phyloP scores from a whole-genome alignment of 2,888 invertebrate genomes.

The Heteropelma amictum region DNA sequence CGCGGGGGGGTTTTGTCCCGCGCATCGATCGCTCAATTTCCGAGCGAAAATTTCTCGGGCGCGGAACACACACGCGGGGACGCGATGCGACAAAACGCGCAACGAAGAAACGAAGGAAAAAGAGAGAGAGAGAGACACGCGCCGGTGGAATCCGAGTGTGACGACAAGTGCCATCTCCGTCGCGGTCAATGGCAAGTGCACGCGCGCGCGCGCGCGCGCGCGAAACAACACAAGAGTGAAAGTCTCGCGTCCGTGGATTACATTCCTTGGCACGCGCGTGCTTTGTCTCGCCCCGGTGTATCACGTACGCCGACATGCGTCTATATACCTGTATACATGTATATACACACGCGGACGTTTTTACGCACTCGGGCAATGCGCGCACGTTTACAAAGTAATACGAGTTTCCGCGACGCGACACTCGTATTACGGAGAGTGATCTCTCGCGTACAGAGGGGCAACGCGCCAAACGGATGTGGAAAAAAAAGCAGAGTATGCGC shows the following conservation, averaged over 20 bases:
- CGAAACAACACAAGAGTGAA: constrained; percentile 1
- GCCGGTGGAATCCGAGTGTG: too few relatives aligned
- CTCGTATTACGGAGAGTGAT: too few relatives aligned
- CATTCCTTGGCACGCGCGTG: constrained; percentile 55
- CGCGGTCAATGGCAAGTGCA: constrained; percentile 44
- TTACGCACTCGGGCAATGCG: constrained; percentile 12
- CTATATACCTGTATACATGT: not conserved
- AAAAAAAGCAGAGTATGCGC: constrained; percentile 15
- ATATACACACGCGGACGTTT: constrained; percentile 21
- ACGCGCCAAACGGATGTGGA: not conserved
- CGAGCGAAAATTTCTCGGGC: constrained; percentile 29
- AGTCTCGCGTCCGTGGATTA: constrained; percentile 21
- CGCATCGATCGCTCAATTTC: constrained; percentile 46
- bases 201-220: too few relatives aligned
- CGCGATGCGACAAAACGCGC: constrained; percentile 52
- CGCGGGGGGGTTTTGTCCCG: not conserved
- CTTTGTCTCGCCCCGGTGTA: constrained; percentile 43
- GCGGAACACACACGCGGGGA: constrained; percentile 28
- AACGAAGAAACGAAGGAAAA: constrained; percentile 13
- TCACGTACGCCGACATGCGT: constrained; percentile 29
- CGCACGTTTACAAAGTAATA: constrained; percentile 20
- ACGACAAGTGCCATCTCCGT: too few relatives aligned
- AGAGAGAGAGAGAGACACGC: constrained; percentile 1
- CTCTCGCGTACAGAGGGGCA: not conserved
- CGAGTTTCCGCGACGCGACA: not conserved